A percentile compares a stretch with the other conserved stretches of the same genome.
Evolutionary conservation across 2,888 invertebrate species (phyloP).

Genomic region (Trichogramma evanescens): DNA sequence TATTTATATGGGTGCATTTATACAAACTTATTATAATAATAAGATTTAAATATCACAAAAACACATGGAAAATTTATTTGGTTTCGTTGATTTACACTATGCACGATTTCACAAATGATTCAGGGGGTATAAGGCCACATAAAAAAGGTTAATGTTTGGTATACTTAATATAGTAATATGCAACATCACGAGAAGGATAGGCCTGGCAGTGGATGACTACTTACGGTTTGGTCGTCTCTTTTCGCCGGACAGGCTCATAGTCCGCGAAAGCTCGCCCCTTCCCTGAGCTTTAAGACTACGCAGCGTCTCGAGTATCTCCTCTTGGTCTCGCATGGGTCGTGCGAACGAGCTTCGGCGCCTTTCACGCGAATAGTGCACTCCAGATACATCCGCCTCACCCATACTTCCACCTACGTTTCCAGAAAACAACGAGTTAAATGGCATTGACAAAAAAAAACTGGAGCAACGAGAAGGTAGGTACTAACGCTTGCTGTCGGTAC

Average conservation of each 20-base stretch:
- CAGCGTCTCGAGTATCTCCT: slow-evolving; percentile 61
- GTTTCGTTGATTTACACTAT: too few species aligned
- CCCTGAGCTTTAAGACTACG: slow-evolving; percentile 59
- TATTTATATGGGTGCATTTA: too few species aligned
- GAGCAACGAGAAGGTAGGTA: neutral
- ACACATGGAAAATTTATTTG: too few species aligned
- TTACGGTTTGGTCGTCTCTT: slow-evolving; percentile 62
- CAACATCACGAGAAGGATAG: neutral
- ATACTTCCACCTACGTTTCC: slow-evolving; percentile 39
- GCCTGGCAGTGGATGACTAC: slow-evolving; percentile 42
- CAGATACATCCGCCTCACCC: slow-evolving; percentile 49
- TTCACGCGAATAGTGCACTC: slow-evolving; percentile 56
- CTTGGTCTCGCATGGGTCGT: slow-evolving; percentile 66
- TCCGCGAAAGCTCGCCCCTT: slow-evolving; percentile 68
- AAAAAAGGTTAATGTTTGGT: too few species aligned
- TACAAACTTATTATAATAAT: too few species aligned
- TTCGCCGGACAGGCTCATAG: slow-evolving; percentile 68
- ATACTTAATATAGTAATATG: neutral
- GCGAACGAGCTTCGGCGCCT: slow-evolving; percentile 75
- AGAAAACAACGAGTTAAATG: neutral
- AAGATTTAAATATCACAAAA: too few species aligned
- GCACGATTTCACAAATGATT: too few species aligned
- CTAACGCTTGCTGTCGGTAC: slow-evolving; percentile 44
- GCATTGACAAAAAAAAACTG: neutral
- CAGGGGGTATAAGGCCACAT: too few species aligned